Base-by-base conservation (phyloP, 2,888 invertebrate genomes). In the Sphaeridia pumilis region DNA sequence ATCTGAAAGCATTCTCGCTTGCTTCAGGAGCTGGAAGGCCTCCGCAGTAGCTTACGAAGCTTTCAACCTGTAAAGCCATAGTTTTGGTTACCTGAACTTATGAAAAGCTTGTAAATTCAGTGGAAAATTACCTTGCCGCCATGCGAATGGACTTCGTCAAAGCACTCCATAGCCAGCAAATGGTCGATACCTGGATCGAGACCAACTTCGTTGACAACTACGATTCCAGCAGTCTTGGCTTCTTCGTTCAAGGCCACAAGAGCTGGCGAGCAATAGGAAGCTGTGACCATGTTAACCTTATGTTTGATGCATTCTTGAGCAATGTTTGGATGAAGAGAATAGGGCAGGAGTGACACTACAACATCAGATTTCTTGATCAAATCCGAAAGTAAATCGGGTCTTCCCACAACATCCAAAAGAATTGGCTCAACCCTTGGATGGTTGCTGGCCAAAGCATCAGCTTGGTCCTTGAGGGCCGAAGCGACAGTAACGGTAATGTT, bases 181-280 rank as follows among this genome's bases (percentile, higher is more conserved):
- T 98, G 98, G 71, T 95, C 94, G 63, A 94, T 93, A n/a, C 97
- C 98, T 0, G 98, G 98, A 70, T 99, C 98, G 27, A 99, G 75
- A 0, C 98, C 98, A 0, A 94, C 84, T 74, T 98, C 98, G 69
- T 97, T 98, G 59, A 99, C 74, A 38, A 98, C 78, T 0, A 95
- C 95, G 0, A 99, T 77, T 1, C 89, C 93, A 1, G 90, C 89
- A 28, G 84, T 81, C 46, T 80, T 77, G 0, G 97, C 97, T 51
- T 76, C 77, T 36, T 84, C 74, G 66, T 94, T 82, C 10, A 94
- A 72, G 1, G 79, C 79, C 66, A 78, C 80, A 65, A 98, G 84
- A 66, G 85, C 83, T 1, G 88, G 84, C 12, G 85, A 84, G 52
- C 89, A 80, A 67, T 98, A 98, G 56, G 93, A 94, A 0, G 95